Evolutionary conservation across 2,797 vertebrate genomes (phyloP), one percentile per base, ranked within the genome.

Genomic region (Liasis olivaceus): DNA sequence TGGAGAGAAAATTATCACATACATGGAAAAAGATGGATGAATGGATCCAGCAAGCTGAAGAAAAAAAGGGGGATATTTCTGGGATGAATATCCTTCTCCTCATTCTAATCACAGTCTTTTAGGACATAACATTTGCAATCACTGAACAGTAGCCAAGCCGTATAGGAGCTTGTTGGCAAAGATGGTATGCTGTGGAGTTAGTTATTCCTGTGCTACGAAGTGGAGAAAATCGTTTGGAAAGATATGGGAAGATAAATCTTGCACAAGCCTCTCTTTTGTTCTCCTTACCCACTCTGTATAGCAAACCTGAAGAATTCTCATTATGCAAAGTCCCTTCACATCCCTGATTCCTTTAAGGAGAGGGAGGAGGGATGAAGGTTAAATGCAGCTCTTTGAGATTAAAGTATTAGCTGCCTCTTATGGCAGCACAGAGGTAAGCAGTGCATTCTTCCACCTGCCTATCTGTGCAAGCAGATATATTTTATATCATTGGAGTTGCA

Each of bases 381-480:
- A 93, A 90, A 64, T 87, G 42, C 47, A 84, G 62, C 31, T 64
- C 24, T 88, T 92, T 20, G 28, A 47, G 62, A 58, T 95, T 94
- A 69, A 95, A 93, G 86, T 28, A 24, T 54, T 69, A 77, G 47
- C 69, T 92, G 26, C 0, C 56, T 81, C 92, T 89, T 90, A 60
- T 64, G 8, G 2, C 1, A 94, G 85, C 14, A 64, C 9, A 84
- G 31, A 56, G 15, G 59, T 64, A 42, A 89, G 20, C 24, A 77
- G 28, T 69, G 28, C 87, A 14, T 14, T 87, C 42, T 89, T 66
- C 60, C 12, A 81, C 28, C 8, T 36, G 9, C 42, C 36, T 58
- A 31, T 88, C 60, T 42, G 86, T 60, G n/a, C 91, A 56, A 89
- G n/a, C 85, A 92, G n/a, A 62, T 89, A 85, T 15, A 26, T 90